Evolutionary conservation across 2,113 vertebrate genomes (phyloP), one percentile per base, ranked within the genome.

Genomic region (Pelodiscus sinensis): DNA sequence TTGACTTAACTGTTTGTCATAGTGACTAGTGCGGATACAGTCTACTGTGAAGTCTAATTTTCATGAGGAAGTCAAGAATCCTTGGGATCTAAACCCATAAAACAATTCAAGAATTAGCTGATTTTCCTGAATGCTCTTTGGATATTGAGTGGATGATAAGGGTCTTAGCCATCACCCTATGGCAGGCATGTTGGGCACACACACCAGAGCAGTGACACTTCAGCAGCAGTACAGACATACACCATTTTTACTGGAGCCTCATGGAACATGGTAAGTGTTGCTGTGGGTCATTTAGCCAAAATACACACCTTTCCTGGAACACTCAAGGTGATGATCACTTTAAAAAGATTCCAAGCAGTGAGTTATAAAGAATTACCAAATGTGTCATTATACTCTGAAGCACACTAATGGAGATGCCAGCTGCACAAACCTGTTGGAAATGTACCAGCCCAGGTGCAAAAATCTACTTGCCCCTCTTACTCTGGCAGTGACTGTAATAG

Each of bases 81-180:
- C 62, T 31, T 4, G 29, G 62, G 62, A n/a, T 68, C 62, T n/a
- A n/a, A 68, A n/a, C 29, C 18, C 14, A 12, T 62, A 62, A 62
- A 62, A 62, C 58, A 62, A 29, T 29, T 62, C 29, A 14, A 62
- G 58, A 62, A 62, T 62, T 62, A 62, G 25, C 27, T 62, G 11
- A 29, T 62, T 29, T 62, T 62, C 58, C 58, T 62, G 58, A 68
- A 68, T 68, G 62, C 9, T n/a, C 62, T 94, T 92, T 88, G 96
- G 91, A 84, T 96, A 95, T 97, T 95, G 96, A 96, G 96, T 95
- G 96, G 95, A 91, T 92, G 91, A 94, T 95, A 95, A 94, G 86
- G 57, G 81, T 94, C 93, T 93, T 71, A 81, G 89, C 51, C 44
- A 56, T 91, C 82, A 91, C 51, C 35, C 52, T 93, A 58, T 6